Percentiles rank a stretch among this genome's conserved stretches.
Conservation (phyloP, 2,888 invertebrate genomes). For the Caenorhabditis drosophilae region DNA sequence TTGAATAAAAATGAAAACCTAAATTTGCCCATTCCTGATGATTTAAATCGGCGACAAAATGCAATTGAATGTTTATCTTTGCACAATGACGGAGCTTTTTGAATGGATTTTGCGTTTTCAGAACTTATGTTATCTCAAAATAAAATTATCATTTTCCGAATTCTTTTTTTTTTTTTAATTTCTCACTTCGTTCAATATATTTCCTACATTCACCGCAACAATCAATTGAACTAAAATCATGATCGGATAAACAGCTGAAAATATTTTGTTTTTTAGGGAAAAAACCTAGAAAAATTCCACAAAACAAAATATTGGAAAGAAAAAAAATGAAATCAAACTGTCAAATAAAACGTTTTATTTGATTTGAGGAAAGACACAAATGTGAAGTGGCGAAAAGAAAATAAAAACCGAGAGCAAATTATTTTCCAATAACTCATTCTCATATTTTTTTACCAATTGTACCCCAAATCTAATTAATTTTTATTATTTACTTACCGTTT, state of each 20-base stretch:
- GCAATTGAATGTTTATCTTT: constrained; percentile 53
- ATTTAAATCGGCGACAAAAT: constrained; percentile 55
- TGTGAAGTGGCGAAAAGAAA: no score
- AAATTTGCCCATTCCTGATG: constrained; percentile 55
- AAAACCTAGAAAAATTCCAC: no score
- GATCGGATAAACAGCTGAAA: constrained; percentile 51
- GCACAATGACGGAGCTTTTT: constrained; percentile 48
- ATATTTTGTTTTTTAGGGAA: no score
- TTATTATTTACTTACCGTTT: constrained; percentile 22
- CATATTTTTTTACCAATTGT: no score
- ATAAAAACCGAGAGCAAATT: no score
- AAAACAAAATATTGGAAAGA: no score
- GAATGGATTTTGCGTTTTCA: constrained; percentile 43
- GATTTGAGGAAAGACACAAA: no score
- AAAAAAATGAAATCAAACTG: no score
- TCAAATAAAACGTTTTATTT: no score
- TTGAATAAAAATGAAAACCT: no score
- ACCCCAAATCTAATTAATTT: not conserved
- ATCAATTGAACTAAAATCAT: constrained; percentile 57
- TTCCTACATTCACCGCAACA: constrained; percentile 56
- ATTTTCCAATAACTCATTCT: no score
- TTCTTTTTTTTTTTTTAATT: not conserved
- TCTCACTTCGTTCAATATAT: constrained; percentile 49
- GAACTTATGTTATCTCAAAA: constrained; percentile 55
- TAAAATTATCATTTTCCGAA: not conserved